Evolutionary conservation across 2,797 vertebrate genomes (phyloP).

Genomic region (Dromococcyx pavoninus): DNA sequence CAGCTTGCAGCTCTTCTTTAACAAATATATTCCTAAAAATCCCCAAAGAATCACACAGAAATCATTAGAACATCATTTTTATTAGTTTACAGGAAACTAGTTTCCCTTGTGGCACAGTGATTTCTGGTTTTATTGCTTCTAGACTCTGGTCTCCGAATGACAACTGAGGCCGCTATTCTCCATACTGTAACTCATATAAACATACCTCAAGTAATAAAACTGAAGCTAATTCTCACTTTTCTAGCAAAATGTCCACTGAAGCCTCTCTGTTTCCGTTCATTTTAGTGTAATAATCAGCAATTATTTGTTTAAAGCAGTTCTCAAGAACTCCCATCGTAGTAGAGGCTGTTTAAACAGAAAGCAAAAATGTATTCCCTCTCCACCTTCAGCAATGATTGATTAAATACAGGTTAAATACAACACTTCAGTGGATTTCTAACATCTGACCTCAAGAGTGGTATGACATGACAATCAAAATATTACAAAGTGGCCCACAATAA

Average conservation of each 20-base stretch:
- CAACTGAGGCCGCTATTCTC: neutral
- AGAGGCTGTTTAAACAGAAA: neutral
- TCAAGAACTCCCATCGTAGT: neutral
- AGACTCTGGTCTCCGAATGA: neutral
- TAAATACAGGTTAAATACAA: conserved; percentile 8
- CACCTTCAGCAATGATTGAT: neutral
- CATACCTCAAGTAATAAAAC: neutral
- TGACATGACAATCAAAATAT: neutral
- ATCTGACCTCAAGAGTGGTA: neutral
- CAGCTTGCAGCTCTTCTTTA: neutral
- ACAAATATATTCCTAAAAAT: conserved; percentile 1
- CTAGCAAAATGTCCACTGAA: neutral
- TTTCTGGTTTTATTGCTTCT: neutral
- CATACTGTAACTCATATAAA: neutral
- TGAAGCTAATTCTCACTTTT: conserved; percentile 16
- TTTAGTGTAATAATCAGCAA: neutral
- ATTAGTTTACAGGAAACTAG: conserved; percentile 1
- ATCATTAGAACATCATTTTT: conserved; percentile 6
- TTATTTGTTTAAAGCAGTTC: conserved; percentile 8
- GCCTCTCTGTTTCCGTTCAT: neutral
- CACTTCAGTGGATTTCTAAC: neutral
- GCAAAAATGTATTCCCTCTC: neutral
- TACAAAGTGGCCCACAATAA: neutral
- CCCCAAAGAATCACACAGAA: neutral
- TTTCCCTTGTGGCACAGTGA: neutral